Conservation (phyloP, 2,797 vertebrate species). For the Myoxocephalus aenaeus region DNA sequence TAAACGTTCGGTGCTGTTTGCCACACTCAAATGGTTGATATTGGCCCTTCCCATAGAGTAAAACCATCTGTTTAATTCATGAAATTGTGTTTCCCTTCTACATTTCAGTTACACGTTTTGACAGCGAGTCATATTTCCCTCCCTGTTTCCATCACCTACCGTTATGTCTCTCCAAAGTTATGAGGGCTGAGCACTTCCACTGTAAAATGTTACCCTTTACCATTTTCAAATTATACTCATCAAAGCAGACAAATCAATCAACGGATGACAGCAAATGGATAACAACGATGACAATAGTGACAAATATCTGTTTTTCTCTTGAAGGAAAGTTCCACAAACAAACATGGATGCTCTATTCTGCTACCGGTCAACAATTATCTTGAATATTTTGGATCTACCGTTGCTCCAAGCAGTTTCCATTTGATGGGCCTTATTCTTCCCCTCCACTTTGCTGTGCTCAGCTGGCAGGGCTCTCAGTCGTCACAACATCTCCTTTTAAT, state of each 20-base stretch:
- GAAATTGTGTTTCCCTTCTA: constrained; percentile 20
- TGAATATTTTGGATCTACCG: constrained; percentile 80
- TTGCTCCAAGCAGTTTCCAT: constrained; percentile 75
- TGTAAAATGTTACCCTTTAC: constrained; percentile 70
- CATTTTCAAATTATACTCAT: constrained; percentile 72
- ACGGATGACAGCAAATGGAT: constrained; percentile 47
- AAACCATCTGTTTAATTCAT: constrained; percentile 31
- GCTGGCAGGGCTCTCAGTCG: constrained; percentile 82
- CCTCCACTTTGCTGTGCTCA: constrained; percentile 81
- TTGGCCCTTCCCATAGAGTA: constrained; percentile 1
- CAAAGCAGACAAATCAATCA: constrained; percentile 72
- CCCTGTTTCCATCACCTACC: constrained; percentile 34
- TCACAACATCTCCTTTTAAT: constrained; percentile 87
- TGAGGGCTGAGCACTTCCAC: constrained; percentile 53
- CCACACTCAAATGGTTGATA: constrained; percentile 4
- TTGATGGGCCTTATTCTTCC: constrained; percentile 84
- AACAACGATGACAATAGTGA: constrained; percentile 62
- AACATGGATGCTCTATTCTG: constrained; percentile 64
- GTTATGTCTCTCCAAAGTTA: constrained; percentile 47
- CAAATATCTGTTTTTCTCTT: constrained; percentile 59
- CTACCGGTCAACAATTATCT: constrained; percentile 80
- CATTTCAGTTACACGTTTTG: constrained; percentile 42
- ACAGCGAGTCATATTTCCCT: constrained; percentile 33
- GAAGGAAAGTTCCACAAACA: constrained; percentile 70
- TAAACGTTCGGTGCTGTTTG: constrained; percentile 22